A percentile compares a stretch with the other conserved stretches of the same genome.
phyloP scores from a whole-genome alignment of 2,797 vertebrate genomes.

The Sciaenops ocellatus region DNA sequence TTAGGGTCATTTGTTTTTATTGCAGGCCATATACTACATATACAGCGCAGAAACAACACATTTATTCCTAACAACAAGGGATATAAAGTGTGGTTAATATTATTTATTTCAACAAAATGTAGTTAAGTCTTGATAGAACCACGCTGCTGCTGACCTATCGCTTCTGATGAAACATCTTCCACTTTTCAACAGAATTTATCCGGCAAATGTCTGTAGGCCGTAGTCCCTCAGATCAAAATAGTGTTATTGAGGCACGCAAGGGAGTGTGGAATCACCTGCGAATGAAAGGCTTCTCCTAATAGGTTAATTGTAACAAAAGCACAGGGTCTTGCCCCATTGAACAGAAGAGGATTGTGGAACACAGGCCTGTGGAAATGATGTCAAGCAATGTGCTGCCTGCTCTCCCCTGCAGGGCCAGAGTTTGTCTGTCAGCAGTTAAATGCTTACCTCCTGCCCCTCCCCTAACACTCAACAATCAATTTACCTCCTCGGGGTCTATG shows the following conservation, averaged over 20 bases:
- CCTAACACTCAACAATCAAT: constrained; percentile 83
- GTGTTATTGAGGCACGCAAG: constrained; percentile 66
- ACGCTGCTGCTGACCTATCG: constrained; percentile 28
- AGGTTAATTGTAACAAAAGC: constrained; percentile 82
- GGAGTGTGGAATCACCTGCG: constrained; percentile 75
- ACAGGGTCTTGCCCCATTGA: constrained; percentile 82
- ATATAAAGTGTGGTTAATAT: constrained; percentile 45
- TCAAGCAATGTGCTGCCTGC: constrained; percentile 75
- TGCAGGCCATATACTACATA: constrained; percentile 67
- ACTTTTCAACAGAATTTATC: constrained; percentile 59
- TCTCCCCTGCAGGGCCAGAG: constrained; percentile 82
- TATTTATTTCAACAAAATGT: constrained; percentile 56
- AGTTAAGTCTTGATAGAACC: constrained; percentile 41
- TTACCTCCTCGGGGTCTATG: constrained; percentile 81
- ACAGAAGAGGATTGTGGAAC: constrained; percentile 78
- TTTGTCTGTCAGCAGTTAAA: constrained; percentile 86
- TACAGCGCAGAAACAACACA: constrained; percentile 54
- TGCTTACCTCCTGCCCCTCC: constrained; percentile 75
- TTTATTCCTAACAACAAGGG: constrained; percentile 55
- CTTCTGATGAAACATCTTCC: constrained; percentile 59
- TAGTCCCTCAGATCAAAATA: constrained; percentile 66
- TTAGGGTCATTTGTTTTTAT: constrained; percentile 86
- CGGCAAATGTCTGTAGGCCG: constrained; percentile 68
- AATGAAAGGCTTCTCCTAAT: constrained; percentile 80
- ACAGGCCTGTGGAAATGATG: constrained; percentile 81